Conservation (phyloP, 2,113 vertebrate genomes). For the Mystacornis crossleyi region DNA sequence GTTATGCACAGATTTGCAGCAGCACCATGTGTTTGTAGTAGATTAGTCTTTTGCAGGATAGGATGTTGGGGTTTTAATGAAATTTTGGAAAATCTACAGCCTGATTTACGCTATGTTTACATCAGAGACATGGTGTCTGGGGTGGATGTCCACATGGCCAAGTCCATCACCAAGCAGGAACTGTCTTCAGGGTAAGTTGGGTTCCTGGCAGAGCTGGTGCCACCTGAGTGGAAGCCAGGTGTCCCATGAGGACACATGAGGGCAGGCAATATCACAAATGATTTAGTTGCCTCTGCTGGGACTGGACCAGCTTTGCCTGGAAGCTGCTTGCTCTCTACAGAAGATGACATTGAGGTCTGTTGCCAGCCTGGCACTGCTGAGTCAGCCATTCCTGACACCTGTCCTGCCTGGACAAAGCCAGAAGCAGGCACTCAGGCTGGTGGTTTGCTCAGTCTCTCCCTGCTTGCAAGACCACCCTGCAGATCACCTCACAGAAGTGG, state of each 20-base stretch:
- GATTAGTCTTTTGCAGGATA: background rate
- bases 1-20: background rate
- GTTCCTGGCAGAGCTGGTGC: background rate
- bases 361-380: background rate
- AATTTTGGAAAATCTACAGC: background rate
- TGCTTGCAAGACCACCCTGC: background rate
- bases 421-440: rapidly evolving
- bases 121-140: background rate
- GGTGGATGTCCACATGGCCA: background rate
- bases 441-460: background rate
- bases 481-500: background rate
- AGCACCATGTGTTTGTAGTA: background rate
- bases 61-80: background rate
- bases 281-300: background rate
- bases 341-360: background rate
- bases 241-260: background rate
- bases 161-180: background rate
- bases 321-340: background rate
- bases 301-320: background rate
- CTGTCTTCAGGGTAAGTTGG: background rate
- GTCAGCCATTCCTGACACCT: background rate
- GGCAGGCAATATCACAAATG: background rate
- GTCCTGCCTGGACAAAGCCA: background rate
- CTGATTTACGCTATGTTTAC: background rate
- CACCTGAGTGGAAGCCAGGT: background rate